phyloP scores from a whole-genome alignment of 2,888 invertebrate genomes.

The Drosophila ustulata region DNA sequence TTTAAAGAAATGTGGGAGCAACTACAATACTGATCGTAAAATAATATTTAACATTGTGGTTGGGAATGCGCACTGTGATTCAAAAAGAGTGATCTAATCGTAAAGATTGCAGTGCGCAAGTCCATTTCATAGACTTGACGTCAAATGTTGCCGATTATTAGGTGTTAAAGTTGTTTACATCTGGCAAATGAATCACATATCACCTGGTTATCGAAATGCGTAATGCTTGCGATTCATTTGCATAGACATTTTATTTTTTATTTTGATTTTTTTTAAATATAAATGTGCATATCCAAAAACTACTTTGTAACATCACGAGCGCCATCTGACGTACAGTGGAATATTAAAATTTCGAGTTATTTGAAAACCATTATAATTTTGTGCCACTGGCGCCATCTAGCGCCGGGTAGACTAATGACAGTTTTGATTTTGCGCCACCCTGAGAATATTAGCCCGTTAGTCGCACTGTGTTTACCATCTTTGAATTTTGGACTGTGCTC shows the following conservation, averaged over 20 bases:
- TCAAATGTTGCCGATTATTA: neutral
- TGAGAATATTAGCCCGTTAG: neutral
- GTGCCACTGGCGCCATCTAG: conserved; percentile 1
- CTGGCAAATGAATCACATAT: neutral
- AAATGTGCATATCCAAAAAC: neutral
- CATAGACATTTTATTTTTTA: neutral
- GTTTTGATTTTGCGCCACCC: neutral
- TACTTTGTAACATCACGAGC: neutral
- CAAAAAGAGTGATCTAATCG: neutral
- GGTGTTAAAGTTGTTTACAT: conserved; percentile 1
- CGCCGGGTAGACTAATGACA: neutral
- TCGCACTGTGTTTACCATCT: neutral
- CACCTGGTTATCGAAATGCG: neutral
- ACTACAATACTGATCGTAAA: no score
- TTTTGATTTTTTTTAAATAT: neutral
- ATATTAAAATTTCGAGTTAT: neutral
- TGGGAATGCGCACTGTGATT: neutral
- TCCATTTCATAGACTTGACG: neutral
- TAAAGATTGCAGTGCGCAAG: neutral
- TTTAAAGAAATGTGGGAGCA: no score
- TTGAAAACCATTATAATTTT: neutral
- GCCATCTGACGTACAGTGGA: neutral
- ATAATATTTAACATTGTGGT: neutral
- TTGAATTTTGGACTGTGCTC: neutral
- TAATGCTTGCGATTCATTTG: neutral